Percentiles rank a stretch among this genome's conserved stretches.
These are phyloP conservation scores for Myzus persicae DNA, from an alignment of 1,140 invertebrate species.

Conservation along the genomic window DNA sequence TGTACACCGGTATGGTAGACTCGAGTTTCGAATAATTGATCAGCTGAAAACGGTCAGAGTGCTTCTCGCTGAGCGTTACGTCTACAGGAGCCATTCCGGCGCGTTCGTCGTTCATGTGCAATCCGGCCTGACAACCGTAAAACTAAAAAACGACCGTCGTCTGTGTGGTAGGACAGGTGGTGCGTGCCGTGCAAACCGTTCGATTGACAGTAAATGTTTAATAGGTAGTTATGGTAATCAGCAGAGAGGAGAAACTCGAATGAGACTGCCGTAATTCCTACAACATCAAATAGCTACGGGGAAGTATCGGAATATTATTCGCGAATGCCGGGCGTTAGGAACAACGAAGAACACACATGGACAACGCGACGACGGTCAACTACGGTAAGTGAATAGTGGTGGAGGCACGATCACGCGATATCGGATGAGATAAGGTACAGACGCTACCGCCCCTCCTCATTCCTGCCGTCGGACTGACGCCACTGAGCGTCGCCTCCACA, in stretches of 20 bases:
- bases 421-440: background rate
- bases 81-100: conserved; percentile 56
- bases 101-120: background rate
- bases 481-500: too few relatives aligned
- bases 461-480: too few relatives aligned
- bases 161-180: background rate
- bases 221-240: background rate
- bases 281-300: background rate
- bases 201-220: background rate
- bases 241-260: background rate
- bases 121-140: background rate
- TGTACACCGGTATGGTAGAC: conserved; percentile 78
- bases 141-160: background rate
- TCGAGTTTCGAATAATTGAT: conserved; percentile 72
- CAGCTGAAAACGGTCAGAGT: conserved; percentile 68
- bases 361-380: background rate
- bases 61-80: background rate
- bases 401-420: background rate
- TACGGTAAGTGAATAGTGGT: background rate
- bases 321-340: background rate
- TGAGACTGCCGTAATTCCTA: background rate
- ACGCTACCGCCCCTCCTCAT: background rate
- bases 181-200: background rate
- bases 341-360: background rate
- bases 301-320: background rate